Base-by-base conservation (phyloP, 2,113 vertebrate genomes). In the Daphoenositta chrysoptera region DNA sequence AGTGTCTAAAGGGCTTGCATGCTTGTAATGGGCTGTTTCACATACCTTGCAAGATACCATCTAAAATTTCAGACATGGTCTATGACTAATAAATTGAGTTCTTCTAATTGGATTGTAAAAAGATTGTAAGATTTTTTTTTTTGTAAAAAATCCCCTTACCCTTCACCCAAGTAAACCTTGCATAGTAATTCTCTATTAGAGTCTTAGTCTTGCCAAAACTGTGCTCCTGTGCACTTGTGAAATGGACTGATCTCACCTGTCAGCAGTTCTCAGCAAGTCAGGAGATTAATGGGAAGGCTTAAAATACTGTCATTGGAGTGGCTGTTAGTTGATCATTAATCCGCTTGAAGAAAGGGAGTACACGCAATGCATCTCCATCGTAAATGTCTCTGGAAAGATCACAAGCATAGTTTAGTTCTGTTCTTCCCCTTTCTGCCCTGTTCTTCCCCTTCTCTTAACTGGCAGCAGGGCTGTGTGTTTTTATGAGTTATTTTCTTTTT, bases 241-340 rank as follows among this genome's bases (percentile, higher is more conserved):
- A 94, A 88, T 77, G 85, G 58, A 71, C 90, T 93, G 85, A 83
- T 95, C 88, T 94, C 76, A 89, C 90, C 92, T 96, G 92, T 96
- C 93, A 97, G 94, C 95, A 95, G 50, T 96, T 96, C 53, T 92
- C 69, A 71, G 50, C 65, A 84, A 89, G 73, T 79, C 70, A 75
- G 66, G 75, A 92, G 97, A 97, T 96, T 90, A 96, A 85, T 57
- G 42, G 9, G 18, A 50, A 91, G 47, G 77, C 85, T 93, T 97
- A 92, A 90, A 95, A 93, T 92, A 68, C 76, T 93, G 94, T 83
- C 45, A 54, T 54, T 93, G 83, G 82, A 82, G 83, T 89, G 63
- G 76, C 89, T 92, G 48, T 45, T 93, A 48, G 60, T 40, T 91
- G 86, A 58, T 90, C 64, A 47, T 83, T 96, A 96, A 95, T 95